phyloP scores from a whole-genome alignment of 2,888 invertebrate species.

The Archips crataeganus region DNA sequence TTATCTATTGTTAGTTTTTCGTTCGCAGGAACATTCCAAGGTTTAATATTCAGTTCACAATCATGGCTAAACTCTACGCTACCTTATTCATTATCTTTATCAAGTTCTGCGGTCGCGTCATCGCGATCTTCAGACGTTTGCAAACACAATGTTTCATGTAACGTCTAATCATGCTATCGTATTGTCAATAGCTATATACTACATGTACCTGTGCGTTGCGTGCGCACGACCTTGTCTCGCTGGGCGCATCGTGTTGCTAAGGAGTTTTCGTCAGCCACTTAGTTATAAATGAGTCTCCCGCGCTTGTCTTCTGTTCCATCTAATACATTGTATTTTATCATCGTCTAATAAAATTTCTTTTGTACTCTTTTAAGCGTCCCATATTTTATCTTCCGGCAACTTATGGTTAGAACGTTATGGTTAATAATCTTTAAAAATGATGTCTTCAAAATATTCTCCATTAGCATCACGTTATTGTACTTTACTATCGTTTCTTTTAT shows the following conservation, averaged over 20 bases:
- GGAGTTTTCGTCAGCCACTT: slow-evolving; percentile 50
- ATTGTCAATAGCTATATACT: slow-evolving; percentile 16
- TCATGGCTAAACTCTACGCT: slow-evolving; percentile 7
- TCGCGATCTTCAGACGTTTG: neutral
- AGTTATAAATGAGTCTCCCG: slow-evolving; percentile 41
- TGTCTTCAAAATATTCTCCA: slow-evolving; percentile 20
- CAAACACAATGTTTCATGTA: slow-evolving; percentile 1
- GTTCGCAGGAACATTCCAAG: slow-evolving; percentile 12
- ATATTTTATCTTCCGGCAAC: neutral
- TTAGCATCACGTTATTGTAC: slow-evolving; percentile 22
- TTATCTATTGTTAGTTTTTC: slow-evolving; percentile 17
- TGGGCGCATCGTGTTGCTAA: slow-evolving; percentile 61
- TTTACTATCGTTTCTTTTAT: slow-evolving; percentile 29
- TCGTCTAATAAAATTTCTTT: slow-evolving; percentile 42
- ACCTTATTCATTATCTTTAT: neutral
- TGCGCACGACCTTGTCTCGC: slow-evolving; percentile 47
- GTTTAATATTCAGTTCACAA: slow-evolving; percentile 13
- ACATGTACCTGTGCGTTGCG: slow-evolving; percentile 1
- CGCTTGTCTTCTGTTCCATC: slow-evolving; percentile 13
- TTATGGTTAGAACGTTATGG: slow-evolving; percentile 17
- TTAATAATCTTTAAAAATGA: slow-evolving; percentile 29
- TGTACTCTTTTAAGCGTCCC: neutral
- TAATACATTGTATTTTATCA: slow-evolving; percentile 34
- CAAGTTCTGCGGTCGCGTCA: neutral
- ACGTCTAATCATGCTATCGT: slow-evolving; percentile 21